These are phyloP conservation scores for Catocala nupta DNA, from an alignment of 2,888 invertebrate species.

Conservation along the genomic window DNA sequence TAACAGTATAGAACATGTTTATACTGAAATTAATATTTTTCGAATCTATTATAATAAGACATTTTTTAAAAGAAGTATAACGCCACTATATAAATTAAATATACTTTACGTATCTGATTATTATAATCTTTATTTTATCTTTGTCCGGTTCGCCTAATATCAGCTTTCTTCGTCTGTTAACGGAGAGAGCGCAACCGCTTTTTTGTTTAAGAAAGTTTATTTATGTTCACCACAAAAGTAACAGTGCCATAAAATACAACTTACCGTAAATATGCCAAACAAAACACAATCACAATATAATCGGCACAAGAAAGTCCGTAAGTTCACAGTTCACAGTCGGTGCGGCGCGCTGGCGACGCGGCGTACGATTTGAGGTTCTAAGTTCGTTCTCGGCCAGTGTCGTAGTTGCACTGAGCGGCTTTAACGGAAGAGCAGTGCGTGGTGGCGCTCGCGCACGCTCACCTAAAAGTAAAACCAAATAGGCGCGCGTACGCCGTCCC, in stretches of 20 bases:
- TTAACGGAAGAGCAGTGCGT: conserved; percentile 77
- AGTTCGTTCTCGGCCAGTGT: conserved; percentile 83
- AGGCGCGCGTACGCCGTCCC: conserved; percentile 65
- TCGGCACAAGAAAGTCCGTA: conserved; percentile 68
- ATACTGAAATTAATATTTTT: too few species aligned
- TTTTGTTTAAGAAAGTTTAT: conserved; percentile 60
- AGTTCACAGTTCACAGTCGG: conserved; percentile 78
- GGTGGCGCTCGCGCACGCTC: conserved; percentile 78
- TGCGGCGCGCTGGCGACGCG: conserved; percentile 55
- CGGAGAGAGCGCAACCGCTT: conserved; percentile 64
- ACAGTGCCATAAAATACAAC: conserved; percentile 49
- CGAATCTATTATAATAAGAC: too few species aligned
- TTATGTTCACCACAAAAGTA: conserved; percentile 16
- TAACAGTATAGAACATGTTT: too few species aligned
- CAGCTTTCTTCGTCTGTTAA: conserved; percentile 65
- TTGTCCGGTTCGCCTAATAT: conserved; percentile 50
- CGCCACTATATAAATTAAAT: conserved; percentile 2
- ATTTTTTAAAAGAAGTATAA: too few species aligned
- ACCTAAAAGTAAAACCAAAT: conserved; percentile 78
- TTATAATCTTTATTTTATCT: conserved; percentile 58
- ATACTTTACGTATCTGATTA: conserved; percentile 15
- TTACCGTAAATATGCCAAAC: conserved; percentile 59
- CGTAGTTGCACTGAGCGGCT: conserved; percentile 79
- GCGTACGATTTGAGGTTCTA: conserved; percentile 69
- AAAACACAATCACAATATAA: conserved; percentile 72